phyloP scores from a whole-genome alignment of 2,113 vertebrate genomes.

The Thinocorus orbignyianus region DNA sequence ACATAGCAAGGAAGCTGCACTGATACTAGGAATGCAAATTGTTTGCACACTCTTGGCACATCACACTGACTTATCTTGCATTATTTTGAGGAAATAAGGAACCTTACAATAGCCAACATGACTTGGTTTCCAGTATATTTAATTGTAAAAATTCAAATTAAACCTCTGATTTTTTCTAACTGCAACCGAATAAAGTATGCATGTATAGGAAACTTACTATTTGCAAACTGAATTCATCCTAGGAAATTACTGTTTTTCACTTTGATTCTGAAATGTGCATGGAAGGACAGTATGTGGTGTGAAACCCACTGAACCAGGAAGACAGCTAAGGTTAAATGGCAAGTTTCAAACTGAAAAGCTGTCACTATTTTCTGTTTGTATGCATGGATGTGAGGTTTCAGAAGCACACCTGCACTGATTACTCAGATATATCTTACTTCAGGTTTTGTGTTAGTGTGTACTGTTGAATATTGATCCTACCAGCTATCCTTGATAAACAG shows the following conservation, averaged over 20 bases:
- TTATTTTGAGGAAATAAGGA: neutral
- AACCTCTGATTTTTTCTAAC: neutral
- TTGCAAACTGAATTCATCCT: neutral
- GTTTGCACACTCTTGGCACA: neutral
- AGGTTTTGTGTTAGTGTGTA: neutral
- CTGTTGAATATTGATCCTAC: constrained; percentile 18
- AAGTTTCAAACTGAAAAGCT: neutral
- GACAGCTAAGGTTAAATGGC: neutral
- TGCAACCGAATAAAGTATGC: neutral
- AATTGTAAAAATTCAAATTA: neutral
- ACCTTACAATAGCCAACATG: neutral
- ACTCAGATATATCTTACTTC: neutral
- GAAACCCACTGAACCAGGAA: neutral
- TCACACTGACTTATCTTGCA: neutral
- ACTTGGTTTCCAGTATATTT: neutral
- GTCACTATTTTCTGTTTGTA: neutral
- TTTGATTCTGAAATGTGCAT: neutral
- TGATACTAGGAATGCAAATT: neutral
- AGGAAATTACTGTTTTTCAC: neutral
- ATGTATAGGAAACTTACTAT: neutral
- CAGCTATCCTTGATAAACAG: constrained; percentile 2
- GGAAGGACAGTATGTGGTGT: neutral
- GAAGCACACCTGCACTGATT: neutral
- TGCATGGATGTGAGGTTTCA: neutral
- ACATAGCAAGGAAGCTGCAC: neutral